Percentiles rank a stretch among this genome's conserved stretches.
Evolutionary conservation across 2,113 vertebrate genomes (phyloP).

Genomic region (Pseudorectes ferrugineus): DNA sequence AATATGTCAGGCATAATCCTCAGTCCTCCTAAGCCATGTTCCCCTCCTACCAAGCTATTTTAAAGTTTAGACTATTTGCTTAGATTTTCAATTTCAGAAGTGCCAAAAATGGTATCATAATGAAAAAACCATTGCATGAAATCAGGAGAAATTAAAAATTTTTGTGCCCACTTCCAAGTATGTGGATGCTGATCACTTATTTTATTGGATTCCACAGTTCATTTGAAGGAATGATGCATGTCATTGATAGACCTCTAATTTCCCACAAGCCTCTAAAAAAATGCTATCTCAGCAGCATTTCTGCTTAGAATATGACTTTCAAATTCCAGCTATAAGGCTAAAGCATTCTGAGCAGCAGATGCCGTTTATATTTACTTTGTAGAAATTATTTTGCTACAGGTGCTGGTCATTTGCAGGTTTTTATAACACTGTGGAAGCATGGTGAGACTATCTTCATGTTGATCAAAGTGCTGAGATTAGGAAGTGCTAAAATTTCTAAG

Average conservation of each 20-base stretch:
- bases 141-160: conserved; percentile 29
- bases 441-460: background rate
- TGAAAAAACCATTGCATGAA: conserved; percentile 26
- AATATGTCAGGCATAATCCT: background rate
- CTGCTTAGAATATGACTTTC: background rate
- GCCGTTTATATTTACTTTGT: background rate
- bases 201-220: conserved; percentile 46
- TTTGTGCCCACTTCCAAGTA: background rate
- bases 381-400: background rate
- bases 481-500: background rate
- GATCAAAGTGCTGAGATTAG: background rate
- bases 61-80: background rate
- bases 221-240: conserved; percentile 43
- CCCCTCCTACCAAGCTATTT: background rate
- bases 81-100: background rate
- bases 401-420: background rate
- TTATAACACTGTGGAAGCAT: background rate
- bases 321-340: background rate
- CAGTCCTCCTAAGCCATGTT: background rate
- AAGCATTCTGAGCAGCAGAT: background rate
- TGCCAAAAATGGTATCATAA: background rate
- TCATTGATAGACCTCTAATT: conserved; percentile 21
- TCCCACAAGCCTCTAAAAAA: background rate
- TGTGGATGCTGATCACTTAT: background rate
- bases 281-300: background rate